Evolutionary conservation across 2,888 invertebrate species (phyloP).

Genomic region (Junonia oenone): DNA sequence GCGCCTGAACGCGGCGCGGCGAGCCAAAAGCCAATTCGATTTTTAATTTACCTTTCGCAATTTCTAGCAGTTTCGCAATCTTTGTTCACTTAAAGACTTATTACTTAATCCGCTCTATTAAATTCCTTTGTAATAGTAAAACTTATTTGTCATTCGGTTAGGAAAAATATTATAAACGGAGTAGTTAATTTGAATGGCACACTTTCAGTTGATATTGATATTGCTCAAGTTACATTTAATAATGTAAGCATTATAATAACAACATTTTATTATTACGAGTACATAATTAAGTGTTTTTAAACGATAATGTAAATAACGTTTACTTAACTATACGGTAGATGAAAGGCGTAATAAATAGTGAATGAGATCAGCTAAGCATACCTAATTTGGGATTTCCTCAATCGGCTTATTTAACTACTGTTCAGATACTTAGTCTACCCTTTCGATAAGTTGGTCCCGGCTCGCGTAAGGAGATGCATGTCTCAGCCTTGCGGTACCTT

Average conservation of each 20-base stretch:
- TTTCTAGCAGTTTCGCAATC: conserved; percentile 43
- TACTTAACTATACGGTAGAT: neutral
- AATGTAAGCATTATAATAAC: neutral
- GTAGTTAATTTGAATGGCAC: conserved; percentile 62
- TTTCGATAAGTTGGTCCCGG: conserved; percentile 34
- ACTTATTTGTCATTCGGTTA: conserved; percentile 34
- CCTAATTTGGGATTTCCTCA: conserved; percentile 20
- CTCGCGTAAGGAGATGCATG: conserved; percentile 51
- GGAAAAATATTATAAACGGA: conserved; percentile 30
- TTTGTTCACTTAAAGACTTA: conserved; percentile 43
- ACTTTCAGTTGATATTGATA: conserved; percentile 42
- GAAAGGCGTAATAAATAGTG: conserved; percentile 10
- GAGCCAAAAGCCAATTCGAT: conserved; percentile 40
- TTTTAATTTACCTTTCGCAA: conserved; percentile 59
- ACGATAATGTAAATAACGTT: neutral
- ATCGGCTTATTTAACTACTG: conserved; percentile 25
- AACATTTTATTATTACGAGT: conserved; percentile 23
- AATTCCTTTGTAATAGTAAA: conserved; percentile 32
- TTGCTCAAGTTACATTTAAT: conserved; percentile 13
- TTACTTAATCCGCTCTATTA: conserved; percentile 61
- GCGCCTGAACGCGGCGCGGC: conserved; percentile 31
- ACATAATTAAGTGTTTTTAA: neutral
- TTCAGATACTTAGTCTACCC: conserved; percentile 38
- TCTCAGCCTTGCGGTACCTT: conserved; percentile 59
- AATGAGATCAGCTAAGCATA: conserved; percentile 13